Percentiles rank a stretch among this genome's conserved stretches.
Evolutionary conservation across 2,113 vertebrate species (phyloP).

Genomic region (Entosphenus tridentatus): DNA sequence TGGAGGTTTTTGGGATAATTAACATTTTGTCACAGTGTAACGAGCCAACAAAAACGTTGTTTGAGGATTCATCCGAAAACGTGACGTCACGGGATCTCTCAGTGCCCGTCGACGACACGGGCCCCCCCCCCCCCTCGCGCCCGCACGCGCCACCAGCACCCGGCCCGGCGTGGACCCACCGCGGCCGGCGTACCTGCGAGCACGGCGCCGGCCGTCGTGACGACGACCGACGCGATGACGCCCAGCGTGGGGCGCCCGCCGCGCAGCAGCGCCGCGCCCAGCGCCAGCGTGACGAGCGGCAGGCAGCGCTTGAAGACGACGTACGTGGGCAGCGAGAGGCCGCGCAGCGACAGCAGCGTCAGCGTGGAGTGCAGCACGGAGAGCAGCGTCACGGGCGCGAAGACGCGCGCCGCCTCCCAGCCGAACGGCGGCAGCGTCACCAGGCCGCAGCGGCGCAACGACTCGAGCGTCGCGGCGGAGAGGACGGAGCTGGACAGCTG

Average conservation of each 20-base stretch:
- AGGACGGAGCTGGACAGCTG: slow-evolving; percentile 52
- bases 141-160: too few relatives aligned
- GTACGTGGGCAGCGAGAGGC: slow-evolving; percentile 89
- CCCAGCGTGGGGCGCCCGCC: slow-evolving; percentile 55
- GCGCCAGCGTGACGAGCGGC: slow-evolving; percentile 62
- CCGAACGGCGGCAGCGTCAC: slow-evolving; percentile 52
- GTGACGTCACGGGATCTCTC: too few relatives aligned
- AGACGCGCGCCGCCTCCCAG: slow-evolving; percentile 46
- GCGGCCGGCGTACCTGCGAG: slow-evolving; percentile 37
- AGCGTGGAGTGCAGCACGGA: slow-evolving; percentile 78
- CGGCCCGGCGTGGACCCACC: too few relatives aligned
- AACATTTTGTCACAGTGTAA: too few relatives aligned
- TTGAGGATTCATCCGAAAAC: too few relatives aligned
- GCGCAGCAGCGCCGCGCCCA: slow-evolving; percentile 58
- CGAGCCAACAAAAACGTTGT: too few relatives aligned
- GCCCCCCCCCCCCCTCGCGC: too few relatives aligned
- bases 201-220: slow-evolving; percentile 71
- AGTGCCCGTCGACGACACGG: too few relatives aligned
- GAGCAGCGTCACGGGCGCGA: slow-evolving; percentile 45
- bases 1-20: too few relatives aligned
- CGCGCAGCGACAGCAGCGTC: slow-evolving; percentile 69
- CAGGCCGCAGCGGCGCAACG: slow-evolving; percentile 40
- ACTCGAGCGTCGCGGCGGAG: slow-evolving; percentile 42
- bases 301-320: slow-evolving; percentile 91
- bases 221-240: slow-evolving; percentile 48